A percentile compares a stretch with the other conserved stretches of the same genome.
Evolutionary conservation across 2,797 vertebrate species (phyloP).

Genomic region (Anguilla pacifica): DNA sequence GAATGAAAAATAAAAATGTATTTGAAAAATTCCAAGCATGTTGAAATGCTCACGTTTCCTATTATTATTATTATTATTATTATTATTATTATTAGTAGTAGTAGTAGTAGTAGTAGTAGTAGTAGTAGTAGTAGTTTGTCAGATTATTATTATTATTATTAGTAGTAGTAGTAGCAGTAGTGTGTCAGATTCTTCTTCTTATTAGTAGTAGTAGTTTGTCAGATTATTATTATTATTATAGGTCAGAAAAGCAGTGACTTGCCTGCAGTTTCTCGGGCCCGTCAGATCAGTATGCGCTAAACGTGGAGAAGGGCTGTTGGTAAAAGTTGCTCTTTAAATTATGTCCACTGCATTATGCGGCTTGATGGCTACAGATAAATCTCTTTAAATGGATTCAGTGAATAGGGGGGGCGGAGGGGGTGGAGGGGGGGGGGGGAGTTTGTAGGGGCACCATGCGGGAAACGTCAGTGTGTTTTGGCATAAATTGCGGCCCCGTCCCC

Average conservation of each 20-base stretch:
- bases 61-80: constrained; percentile 49
- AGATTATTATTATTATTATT: too few relatives aligned
- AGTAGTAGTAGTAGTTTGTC: too few relatives aligned
- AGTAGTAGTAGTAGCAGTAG: too few relatives aligned
- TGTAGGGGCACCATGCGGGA: constrained; percentile 44
- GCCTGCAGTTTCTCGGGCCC: constrained; percentile 69
- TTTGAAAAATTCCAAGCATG: too few relatives aligned
- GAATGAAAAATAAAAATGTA: too few relatives aligned
- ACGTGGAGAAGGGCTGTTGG: constrained; percentile 67
- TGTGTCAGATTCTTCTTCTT: too few relatives aligned
- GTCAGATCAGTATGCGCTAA: constrained; percentile 71
- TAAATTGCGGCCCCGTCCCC: constrained; percentile 26
- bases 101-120: too few relatives aligned
- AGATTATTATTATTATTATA: too few relatives aligned
- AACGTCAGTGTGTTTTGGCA: constrained; percentile 41
- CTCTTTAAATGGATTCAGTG: constrained; percentile 75
- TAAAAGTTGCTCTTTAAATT: constrained; percentile 78
- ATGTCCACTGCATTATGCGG: constrained; percentile 75
- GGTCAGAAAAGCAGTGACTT: constrained; percentile 56
- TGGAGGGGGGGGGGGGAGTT: not conserved
- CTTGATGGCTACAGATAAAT: constrained; percentile 74
- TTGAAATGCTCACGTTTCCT: too few relatives aligned
- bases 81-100: constrained; percentile 49
- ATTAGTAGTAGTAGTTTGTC: too few relatives aligned
- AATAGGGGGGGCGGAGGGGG: constrained; percentile 48